Percentiles rank a stretch among this genome's conserved stretches.
phyloP scores from a whole-genome alignment of 2,797 vertebrate genomes.

The Chanos chanos region DNA sequence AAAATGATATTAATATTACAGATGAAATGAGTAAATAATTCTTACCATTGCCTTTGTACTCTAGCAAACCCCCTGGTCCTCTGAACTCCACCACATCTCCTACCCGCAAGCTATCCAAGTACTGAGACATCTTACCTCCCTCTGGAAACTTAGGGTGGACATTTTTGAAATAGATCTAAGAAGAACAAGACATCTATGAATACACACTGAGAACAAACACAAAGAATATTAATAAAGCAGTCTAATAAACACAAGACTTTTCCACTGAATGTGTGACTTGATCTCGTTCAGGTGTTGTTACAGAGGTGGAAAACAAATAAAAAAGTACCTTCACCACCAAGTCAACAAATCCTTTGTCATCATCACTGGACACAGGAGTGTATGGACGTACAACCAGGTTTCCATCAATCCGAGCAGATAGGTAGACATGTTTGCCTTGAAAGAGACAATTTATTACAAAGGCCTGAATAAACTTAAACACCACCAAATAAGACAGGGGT shows the following conservation, averaged over 20 bases:
- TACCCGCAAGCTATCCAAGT: constrained; percentile 62
- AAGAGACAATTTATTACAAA: background rate
- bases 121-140: constrained; percentile 74
- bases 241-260: background rate
- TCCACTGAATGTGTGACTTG: no score
- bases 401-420: constrained; percentile 67
- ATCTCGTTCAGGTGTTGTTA: no score
- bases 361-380: constrained; percentile 68
- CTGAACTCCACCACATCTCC: constrained; percentile 69
- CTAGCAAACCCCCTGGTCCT: constrained; percentile 68
- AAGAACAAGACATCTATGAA: background rate
- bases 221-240: no score
- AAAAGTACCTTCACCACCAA: constrained; percentile 68
- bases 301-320: background rate
- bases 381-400: constrained; percentile 68
- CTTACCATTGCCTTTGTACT: constrained; percentile 65
- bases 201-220: background rate
- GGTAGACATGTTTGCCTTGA: constrained; percentile 67
- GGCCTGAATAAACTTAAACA: background rate
- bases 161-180: constrained; percentile 67
- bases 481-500: no score
- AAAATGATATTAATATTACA: background rate
- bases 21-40: background rate
- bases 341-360: constrained; percentile 68
- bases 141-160: constrained; percentile 70